Evolutionary conservation across 2,113 vertebrate species (phyloP), one percentile per base, ranked within the genome.

Genomic region (Rousettus leschenaultii): DNA sequence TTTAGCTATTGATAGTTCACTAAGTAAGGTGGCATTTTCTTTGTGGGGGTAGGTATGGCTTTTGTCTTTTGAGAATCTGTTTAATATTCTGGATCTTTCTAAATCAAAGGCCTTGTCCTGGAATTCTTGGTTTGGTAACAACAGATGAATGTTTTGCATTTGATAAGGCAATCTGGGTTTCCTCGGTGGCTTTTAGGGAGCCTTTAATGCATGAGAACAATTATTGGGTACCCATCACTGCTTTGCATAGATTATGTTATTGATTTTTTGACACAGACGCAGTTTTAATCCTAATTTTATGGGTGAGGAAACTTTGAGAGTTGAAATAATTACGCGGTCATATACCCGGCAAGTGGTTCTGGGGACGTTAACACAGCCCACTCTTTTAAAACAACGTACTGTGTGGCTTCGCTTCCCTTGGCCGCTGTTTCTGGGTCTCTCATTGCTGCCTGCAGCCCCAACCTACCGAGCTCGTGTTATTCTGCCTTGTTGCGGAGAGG

Each of bases 21-120:
- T 68, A 74, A 65, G 21, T 75, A n/a, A 71, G 48, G 13, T 48
- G 61, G 30, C 71, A 70, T 91, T 93, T 85, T 79, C 53, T 78
- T 75, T 57, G 45, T 66, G 71, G 40, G 55, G 43, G 18, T 10
- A 79, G n/a, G 4, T 57, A 35, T 51, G 30, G 68, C 26, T 73
- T 93, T 73, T 87, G 51, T 84, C 5, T n/a, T 66, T 61, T 57
- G 43, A 91, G 65, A 45, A 4, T 26, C 1, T 74, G 4, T 51
- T 59, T 33, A 40, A 59, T 80, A 45, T 70, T 55, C 26, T 30
- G 61, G 57, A 65, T 61, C 59, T 74, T 80, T 30, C 80, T 26
- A 59, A 75, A 73, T 75, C 70, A 77, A 77, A 9, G 53, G 66
- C 45, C 13, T 79, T 94, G 33, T 59, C 35, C 48, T 51, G 35